phyloP scores from a whole-genome alignment of 2,797 vertebrate genomes.

The Erithacus rubecula region DNA sequence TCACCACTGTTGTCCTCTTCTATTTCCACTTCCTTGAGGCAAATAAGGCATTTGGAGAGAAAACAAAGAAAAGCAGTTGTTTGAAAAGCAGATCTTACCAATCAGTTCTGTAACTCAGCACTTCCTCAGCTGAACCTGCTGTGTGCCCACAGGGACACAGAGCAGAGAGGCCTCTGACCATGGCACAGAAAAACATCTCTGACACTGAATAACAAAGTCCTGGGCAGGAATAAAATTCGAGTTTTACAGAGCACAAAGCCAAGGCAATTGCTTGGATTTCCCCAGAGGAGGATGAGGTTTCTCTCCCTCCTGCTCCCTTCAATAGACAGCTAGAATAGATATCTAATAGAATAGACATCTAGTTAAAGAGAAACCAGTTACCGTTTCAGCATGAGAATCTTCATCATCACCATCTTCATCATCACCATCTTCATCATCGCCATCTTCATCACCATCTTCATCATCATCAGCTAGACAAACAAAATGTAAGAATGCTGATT shows the following conservation, averaged over 20 bases:
- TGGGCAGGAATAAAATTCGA: neutral
- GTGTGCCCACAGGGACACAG: neutral
- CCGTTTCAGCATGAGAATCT: neutral
- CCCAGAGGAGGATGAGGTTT: neutral
- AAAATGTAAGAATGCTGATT: neutral
- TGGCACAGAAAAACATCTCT: neutral
- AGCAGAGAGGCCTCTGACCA: neutral
- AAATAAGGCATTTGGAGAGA: neutral
- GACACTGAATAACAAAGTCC: neutral
- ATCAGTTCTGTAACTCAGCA: neutral
- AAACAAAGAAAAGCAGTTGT: rapidly evolving
- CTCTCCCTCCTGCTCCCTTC: neutral
- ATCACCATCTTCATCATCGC: neutral
- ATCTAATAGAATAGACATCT: no score
- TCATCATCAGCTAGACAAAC: conserved; percentile 43
- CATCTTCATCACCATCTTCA: neutral
- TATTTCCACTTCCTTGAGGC: conserved; percentile 64
- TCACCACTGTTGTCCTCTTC: conserved; percentile 39
- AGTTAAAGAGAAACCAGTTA: neutral
- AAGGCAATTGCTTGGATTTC: neutral
- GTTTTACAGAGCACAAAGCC: neutral
- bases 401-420: conserved; percentile 22
- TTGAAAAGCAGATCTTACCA: neutral
- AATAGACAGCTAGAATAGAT: neutral
- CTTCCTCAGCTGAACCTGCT: neutral